These are phyloP conservation scores for Sterrhoptilus dennistouni DNA, from an alignment of 2,113 vertebrate genomes.

Conservation along the genomic window DNA sequence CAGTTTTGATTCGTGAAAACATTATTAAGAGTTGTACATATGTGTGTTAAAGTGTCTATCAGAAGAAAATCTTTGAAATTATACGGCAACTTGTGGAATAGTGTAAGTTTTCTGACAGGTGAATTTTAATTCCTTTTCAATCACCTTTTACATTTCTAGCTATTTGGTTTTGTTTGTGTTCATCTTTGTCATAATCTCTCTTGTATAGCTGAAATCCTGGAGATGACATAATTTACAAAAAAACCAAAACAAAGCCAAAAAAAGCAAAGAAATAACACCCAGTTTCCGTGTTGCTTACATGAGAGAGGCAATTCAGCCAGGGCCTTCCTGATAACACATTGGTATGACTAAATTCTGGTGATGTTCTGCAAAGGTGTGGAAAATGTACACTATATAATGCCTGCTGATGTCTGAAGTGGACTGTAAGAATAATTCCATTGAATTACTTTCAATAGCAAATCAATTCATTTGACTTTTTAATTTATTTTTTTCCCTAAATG, in stretches of 20 bases:
- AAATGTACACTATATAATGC: neutral
- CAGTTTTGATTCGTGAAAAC: neutral
- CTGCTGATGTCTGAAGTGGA: neutral
- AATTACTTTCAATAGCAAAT: neutral
- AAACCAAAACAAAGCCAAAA: neutral
- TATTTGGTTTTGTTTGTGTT: neutral
- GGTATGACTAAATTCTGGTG: neutral
- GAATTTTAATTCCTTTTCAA: neutral
- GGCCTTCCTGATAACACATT: neutral
- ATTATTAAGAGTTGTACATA: neutral
- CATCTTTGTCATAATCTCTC: neutral
- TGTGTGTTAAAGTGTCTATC: neutral
- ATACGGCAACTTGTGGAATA: neutral
- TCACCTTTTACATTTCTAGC: neutral
- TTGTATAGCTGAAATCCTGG: slow-evolving; percentile 21
- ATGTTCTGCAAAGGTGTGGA: neutral
- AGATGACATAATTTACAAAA: neutral
- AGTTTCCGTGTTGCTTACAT: neutral
- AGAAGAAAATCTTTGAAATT: neutral
- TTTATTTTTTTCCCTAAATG: neutral
- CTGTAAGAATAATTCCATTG: neutral
- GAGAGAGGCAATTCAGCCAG: neutral
- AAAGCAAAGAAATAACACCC: neutral
- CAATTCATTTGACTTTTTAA: neutral
- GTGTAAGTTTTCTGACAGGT: neutral